A percentile compares a stretch with the other conserved stretches of the same genome.
Evolutionary conservation across 1,140 invertebrate genomes (phyloP).

Genomic region (Micrasema longulum): DNA sequence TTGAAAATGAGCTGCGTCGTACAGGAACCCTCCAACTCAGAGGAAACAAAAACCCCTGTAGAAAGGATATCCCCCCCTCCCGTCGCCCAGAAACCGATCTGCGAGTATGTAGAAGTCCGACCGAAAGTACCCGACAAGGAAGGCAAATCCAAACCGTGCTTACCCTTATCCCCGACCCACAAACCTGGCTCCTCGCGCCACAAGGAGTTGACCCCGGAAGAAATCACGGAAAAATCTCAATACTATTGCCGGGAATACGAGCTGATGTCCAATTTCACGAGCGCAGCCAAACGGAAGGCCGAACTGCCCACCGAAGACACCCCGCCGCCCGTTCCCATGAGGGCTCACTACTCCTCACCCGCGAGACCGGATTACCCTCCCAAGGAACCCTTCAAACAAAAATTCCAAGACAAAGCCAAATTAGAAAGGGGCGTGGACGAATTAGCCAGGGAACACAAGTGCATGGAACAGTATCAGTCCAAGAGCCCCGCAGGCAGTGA

Average conservation of each 20-base stretch:
- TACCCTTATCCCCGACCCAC: slow-evolving; percentile 3
- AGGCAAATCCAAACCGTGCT: slow-evolving; percentile 44
- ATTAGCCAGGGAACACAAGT: slow-evolving; percentile 39
- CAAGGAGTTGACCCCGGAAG: slow-evolving; percentile 28
- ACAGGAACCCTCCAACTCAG: slow-evolving; percentile 29
- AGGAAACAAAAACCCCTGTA: slow-evolving; percentile 5
- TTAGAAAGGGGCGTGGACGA: slow-evolving; percentile 19
- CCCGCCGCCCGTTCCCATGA: slow-evolving; percentile 64
- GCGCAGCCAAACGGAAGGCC: slow-evolving; percentile 59
- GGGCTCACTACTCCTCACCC: slow-evolving; percentile 41
- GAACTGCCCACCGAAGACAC: slow-evolving; percentile 47
- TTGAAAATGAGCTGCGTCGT: slow-evolving; percentile 64
- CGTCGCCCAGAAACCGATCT: slow-evolving; percentile 42
- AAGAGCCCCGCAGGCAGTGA: slow-evolving; percentile 24
- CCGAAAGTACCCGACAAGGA: slow-evolving; percentile 52
- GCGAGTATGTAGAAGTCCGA: slow-evolving; percentile 62
- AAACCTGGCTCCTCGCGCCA: background rate
- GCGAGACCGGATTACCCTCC: background rate
- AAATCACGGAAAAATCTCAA: slow-evolving; percentile 34
- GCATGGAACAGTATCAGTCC: slow-evolving; percentile 48
- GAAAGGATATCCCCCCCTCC: slow-evolving; percentile 11
- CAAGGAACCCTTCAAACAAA: slow-evolving; percentile 17
- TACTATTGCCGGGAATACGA: slow-evolving; percentile 62
- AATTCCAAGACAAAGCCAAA: slow-evolving; percentile 12
- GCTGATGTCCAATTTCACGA: slow-evolving; percentile 64